Conservation (phyloP, 2,888 invertebrate species). For the Polyploca ridens region DNA sequence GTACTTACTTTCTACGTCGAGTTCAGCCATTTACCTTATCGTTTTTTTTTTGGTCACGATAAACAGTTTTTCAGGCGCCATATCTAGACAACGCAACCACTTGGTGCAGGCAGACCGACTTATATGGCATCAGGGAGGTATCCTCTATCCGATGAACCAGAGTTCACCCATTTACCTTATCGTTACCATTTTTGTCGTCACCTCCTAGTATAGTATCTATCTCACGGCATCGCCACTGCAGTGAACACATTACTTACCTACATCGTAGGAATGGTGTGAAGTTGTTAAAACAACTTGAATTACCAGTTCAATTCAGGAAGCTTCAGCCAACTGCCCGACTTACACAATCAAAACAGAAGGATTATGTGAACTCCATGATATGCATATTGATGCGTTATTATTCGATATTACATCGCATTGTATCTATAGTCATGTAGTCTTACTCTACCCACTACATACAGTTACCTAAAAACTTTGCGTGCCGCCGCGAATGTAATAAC, state of each 20-base stretch:
- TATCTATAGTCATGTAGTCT: constrained; percentile 41
- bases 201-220: too few relatives aligned
- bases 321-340: not conserved
- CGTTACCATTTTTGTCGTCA: too few relatives aligned
- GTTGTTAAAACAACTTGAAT: constrained; percentile 2
- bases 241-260: constrained; percentile 1
- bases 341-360: constrained; percentile 22
- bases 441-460: constrained; percentile 39
- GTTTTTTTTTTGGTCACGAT: too few relatives aligned
- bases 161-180: too few relatives aligned
- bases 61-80: too few relatives aligned
- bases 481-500: constrained; percentile 66
- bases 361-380: constrained; percentile 25
- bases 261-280: constrained; percentile 5
- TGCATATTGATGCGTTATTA: constrained; percentile 22
- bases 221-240: not conserved
- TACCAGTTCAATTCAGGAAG: constrained; percentile 12
- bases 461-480: constrained; percentile 78
- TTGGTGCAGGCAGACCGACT: too few relatives aligned
- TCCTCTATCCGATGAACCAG: too few relatives aligned
- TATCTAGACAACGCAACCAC: too few relatives aligned
- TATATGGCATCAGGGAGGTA: too few relatives aligned
- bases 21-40: too few relatives aligned
- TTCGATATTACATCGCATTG: constrained; percentile 14
- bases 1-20: too few relatives aligned